Evolutionary conservation across 2,113 vertebrate genomes (phyloP).

Genomic region (Halcyon senegalensis): DNA sequence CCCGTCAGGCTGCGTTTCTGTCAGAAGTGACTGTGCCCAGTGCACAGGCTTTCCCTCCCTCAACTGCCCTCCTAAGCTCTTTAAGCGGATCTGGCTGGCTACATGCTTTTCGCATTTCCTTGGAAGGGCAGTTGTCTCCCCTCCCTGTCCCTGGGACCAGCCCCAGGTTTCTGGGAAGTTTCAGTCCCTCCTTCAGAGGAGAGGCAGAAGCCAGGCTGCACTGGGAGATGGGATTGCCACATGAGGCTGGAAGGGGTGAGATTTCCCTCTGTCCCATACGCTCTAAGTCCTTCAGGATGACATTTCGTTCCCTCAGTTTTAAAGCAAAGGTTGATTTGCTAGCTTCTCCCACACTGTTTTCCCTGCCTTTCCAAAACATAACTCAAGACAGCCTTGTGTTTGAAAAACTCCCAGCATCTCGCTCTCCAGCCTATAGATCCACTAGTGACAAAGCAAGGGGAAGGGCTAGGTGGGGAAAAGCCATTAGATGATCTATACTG

Average conservation of each 20-base stretch:
- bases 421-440: not conserved
- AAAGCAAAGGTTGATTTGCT: not conserved
- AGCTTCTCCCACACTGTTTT: not conserved
- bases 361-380: not conserved
- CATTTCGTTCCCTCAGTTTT: not conserved
- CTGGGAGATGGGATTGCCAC: not conserved
- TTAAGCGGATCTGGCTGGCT: conserved; percentile 20
- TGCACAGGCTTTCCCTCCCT: not conserved
- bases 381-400: not conserved
- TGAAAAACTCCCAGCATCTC: not conserved
- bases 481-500: not conserved
- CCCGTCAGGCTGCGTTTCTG: conserved; percentile 15
- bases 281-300: not conserved
- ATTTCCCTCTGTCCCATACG: not conserved
- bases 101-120: not conserved
- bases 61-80: conserved; percentile 27
- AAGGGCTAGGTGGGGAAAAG: not conserved
- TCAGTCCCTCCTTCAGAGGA: conserved; percentile 3
- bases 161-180: conserved; percentile 33
- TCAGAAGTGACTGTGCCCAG: conserved; percentile 22
- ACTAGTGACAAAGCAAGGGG: not conserved
- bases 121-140: conserved; percentile 3
- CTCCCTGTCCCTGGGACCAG: conserved; percentile 30
- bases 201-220: conserved; percentile 32
- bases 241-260: not conserved